Conservation (phyloP, 2,113 vertebrate species). For the Pomatostomus ruficeps region DNA sequence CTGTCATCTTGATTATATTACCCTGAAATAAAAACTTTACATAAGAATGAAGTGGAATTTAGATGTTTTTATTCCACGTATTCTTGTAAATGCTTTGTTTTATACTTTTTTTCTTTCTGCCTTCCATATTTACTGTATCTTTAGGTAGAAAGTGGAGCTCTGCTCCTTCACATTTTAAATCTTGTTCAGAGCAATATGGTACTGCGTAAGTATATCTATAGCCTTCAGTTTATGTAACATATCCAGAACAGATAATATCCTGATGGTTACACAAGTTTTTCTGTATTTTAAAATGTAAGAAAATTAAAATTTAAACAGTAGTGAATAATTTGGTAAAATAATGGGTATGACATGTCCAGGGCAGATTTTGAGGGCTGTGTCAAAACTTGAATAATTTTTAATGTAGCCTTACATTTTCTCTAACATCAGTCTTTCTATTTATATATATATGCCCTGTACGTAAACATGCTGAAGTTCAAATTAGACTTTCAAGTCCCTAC, state of each 20-base stretch:
- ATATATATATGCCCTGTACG: not conserved
- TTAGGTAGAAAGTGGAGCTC: not conserved
- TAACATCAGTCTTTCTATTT: not conserved
- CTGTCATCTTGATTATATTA: not conserved
- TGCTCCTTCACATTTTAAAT: not conserved
- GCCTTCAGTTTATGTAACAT: not conserved
- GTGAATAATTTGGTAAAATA: not conserved
- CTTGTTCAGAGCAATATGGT: not conserved
- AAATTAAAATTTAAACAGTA: not conserved
- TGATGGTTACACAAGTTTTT: not conserved
- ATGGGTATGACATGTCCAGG: not conserved
- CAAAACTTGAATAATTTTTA: not conserved
- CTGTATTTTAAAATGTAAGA: not conserved
- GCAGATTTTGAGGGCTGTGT: not conserved
- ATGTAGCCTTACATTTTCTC: not conserved
- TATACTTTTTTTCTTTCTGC: not conserved
- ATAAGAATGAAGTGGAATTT: not conserved
- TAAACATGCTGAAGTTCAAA: not conserved
- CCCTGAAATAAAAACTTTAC: not conserved
- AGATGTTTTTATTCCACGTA: not conserved
- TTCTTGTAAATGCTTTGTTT: not conserved
- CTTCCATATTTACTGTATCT: not conserved
- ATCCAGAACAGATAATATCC: not conserved
- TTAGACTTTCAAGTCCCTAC: not conserved
- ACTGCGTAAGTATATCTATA: not conserved